Conservation (phyloP, 2,113 vertebrate species). For the Embiotoca jacksoni region DNA sequence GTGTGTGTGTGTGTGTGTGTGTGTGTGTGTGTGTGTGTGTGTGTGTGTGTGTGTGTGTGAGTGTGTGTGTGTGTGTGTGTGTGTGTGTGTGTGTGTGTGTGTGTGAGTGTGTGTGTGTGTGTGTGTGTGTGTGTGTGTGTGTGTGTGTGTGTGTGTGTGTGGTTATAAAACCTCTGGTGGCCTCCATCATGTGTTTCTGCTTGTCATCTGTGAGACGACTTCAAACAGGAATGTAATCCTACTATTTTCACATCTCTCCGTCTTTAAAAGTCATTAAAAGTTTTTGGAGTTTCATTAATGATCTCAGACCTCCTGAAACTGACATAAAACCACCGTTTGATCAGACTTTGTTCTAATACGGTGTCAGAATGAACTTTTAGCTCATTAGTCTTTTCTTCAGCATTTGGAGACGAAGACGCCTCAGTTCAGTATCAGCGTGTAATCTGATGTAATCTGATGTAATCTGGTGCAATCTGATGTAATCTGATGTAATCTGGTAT, state of each 20-base stretch:
- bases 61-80: constrained; percentile 13
- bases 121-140: constrained; percentile 6
- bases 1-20: constrained; percentile 29
- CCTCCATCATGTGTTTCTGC: constrained; percentile 66
- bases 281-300: constrained; percentile 39
- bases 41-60: not conserved
- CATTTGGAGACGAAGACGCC: not conserved
- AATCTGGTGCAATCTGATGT: too few species aligned
- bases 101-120: constrained; percentile 3
- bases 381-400: not conserved
- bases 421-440: not conserved
- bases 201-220: constrained; percentile 64
- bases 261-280: constrained; percentile 33
- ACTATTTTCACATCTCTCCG: constrained; percentile 45
- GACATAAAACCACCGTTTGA: constrained; percentile 36
- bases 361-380: not conserved
- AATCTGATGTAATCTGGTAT: not conserved
- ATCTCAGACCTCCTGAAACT: not conserved
- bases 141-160: constrained; percentile 2
- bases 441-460: not conserved
- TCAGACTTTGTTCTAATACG: not conserved
- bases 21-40: constrained; percentile 23
- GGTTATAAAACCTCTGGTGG: constrained; percentile 60
- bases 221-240: constrained; percentile 80
- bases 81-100: constrained; percentile 23